phyloP scores from a whole-genome alignment of 1,140 invertebrate genomes.

The Psix sp. region DNA sequence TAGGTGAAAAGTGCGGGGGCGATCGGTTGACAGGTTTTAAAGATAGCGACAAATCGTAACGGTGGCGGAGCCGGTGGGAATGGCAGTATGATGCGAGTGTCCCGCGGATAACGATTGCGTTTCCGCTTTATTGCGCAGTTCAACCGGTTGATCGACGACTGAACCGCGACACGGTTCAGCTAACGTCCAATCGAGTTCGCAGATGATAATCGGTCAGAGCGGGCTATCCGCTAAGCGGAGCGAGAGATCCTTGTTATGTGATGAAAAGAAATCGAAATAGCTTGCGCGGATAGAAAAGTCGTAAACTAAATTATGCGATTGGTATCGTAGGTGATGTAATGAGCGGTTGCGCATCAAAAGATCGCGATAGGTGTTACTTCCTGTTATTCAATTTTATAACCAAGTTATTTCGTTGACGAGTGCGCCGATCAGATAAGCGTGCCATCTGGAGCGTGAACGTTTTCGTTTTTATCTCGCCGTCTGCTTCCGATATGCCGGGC shows the following conservation, averaged over 20 bases:
- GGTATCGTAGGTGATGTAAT: conserved; percentile 39
- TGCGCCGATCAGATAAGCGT: no score
- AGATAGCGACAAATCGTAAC: conserved; percentile 51
- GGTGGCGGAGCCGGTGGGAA: conserved; percentile 21
- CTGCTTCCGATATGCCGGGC: no score
- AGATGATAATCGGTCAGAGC: conserved; percentile 45
- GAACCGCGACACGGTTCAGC: conserved; percentile 53
- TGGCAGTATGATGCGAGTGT: conserved; percentile 19
- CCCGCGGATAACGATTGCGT: conserved; percentile 47
- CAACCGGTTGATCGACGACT: conserved; percentile 48
- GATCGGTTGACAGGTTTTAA: conserved; percentile 42
- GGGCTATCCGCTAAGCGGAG: conserved; percentile 14
- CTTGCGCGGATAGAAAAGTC: not conserved
- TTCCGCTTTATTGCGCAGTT: conserved; percentile 54
- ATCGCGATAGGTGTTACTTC: conserved; percentile 50
- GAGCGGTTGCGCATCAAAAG: conserved; percentile 31
- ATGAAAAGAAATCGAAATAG: not conserved
- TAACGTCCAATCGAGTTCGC: conserved; percentile 42
- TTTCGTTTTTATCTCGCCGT: no score
- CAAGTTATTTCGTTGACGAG: conserved; percentile 33
- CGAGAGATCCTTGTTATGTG: conserved; percentile 28
- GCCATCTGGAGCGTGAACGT: no score
- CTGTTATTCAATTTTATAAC: conserved; percentile 47
- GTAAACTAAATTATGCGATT: conserved; percentile 42
- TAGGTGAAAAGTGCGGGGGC: no score